Base-by-base conservation (phyloP, 64 coral and sea anemone species). In the Platygyra sinensis region DNA sequence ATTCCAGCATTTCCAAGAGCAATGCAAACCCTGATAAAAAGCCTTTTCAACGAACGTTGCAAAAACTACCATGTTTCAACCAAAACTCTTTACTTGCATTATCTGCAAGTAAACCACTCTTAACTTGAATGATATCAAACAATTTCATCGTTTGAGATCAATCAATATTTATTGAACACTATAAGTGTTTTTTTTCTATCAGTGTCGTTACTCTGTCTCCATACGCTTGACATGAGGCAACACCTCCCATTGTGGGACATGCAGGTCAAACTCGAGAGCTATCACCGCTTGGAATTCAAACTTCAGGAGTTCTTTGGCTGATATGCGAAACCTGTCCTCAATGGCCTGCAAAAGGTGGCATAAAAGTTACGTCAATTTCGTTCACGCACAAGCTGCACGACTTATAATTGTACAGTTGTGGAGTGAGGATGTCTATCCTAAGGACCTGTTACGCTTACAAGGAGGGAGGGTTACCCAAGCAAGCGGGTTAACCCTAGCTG, bases 251-350 rank as follows among this genome's bases (percentile, higher is more conserved):
- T 60, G 80, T 38, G 96, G 96, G n/a, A 95, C 52, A 79, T 98
- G 96, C 10, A 98, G 77, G 78, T 95, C 93, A 80, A 98, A 98
- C 50, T 98, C 93, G 25, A 98, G 72, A n/a, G 89, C 96, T 33
- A 98, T 88, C 15, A 98, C 73, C 24, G 89, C 96, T 95, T 98
- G 96, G 72, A 98, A 93, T 74, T 98, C 96, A 80, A 98, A 95
- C 30, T 75, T 49, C 3, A 98, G 60, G 18, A 98, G 88, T 42
- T 98, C 94, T 76, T 95, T 95, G 0, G 83, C 83, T 87, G 89
- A 91, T 42, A 95, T 55, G 52, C 90, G 86, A 75, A 98, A 87
- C 73, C 90, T 89, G n/a, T 98, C 96, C 73, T 92, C 94, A n/a
- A 98, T 93, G 77, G 93, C 81, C 96, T 95, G 74, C 9, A 90